Evolutionary conservation across 2,797 vertebrate genomes (phyloP), one percentile per base, ranked within the genome.

Genomic region (Cossypha dichroa): DNA sequence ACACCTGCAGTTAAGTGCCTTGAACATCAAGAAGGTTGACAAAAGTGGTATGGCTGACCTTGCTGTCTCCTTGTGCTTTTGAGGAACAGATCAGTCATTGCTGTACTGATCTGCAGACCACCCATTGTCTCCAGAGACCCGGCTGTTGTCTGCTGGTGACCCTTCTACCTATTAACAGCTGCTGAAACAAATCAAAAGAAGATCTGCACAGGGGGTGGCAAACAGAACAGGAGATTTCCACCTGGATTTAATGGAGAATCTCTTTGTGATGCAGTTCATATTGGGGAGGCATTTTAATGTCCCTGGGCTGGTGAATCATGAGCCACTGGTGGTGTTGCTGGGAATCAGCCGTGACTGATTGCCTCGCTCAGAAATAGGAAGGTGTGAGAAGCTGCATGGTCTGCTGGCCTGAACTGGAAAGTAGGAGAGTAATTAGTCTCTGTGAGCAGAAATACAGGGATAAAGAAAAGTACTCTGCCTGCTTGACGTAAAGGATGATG

Each of bases 251-350:
- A 95, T 73, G 1, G 3, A 81, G 46, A 69, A 34, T 91, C 87
- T 91, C 59, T 89, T 59, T 93, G 82, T 87, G 81, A 88, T 94
- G 83, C 78, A 72, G 84, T 79, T 93, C 48, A 4, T 84, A 88
- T 76, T 31, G 52, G 70, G 51, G 88, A 88, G 69, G 67, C 15
- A 5, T 85, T 95, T 93, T 84, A 76, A 64, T 85, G 88, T 94
- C 83, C 33, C 78, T 95, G 80, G 33, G 29, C 79, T 94, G 92
- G 94, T 97, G 90, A 96, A 90, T 96, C 90, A 64, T 93, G 80
- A 94, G 38, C 66, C 41, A 43, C 68, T 85, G 77, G 34, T 68
- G 48, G 52, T 77, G 34, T 88, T 18, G 2, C 81, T 90, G 68
- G 80, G 93, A 89, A 79, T 96, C 81, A 91, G 82, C 75, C 5